phyloP scores from a whole-genome alignment of 2,888 invertebrate genomes.

The Euclidia mi region DNA sequence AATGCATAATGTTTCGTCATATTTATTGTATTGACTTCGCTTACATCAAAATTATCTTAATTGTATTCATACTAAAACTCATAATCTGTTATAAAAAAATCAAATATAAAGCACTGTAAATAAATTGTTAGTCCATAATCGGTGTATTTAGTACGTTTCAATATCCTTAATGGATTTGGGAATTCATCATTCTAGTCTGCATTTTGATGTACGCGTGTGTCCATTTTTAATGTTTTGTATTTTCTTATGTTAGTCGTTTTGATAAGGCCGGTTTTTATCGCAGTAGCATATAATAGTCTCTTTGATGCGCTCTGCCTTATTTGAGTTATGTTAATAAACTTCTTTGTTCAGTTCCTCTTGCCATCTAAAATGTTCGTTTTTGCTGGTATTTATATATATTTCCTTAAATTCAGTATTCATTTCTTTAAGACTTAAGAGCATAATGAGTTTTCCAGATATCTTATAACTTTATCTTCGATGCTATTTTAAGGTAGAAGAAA shows the following conservation, averaged over 20 bases:
- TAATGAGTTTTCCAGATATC: not conserved
- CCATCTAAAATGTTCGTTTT: slow-evolving; percentile 19
- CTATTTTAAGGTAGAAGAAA: slow-evolving; percentile 33
- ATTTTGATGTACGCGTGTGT: slow-evolving; percentile 7
- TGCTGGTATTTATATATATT: slow-evolving; percentile 10
- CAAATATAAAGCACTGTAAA: slow-evolving; percentile 2
- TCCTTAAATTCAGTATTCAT: slow-evolving; percentile 2
- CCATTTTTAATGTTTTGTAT: slow-evolving; percentile 20
- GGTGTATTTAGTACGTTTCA: slow-evolving; percentile 6
- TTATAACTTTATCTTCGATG: not conserved
- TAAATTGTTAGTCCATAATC: slow-evolving; percentile 15
- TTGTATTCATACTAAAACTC: too few species aligned
- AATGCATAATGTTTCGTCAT: too few species aligned
- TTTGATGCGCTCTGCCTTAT: slow-evolving; percentile 54
- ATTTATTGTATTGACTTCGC: too few species aligned
- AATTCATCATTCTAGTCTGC: slow-evolving; percentile 1
- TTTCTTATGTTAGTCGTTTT: slow-evolving; percentile 40
- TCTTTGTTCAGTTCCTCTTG: slow-evolving; percentile 55
- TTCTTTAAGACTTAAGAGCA: not conserved
- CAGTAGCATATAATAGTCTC: slow-evolving; percentile 49
- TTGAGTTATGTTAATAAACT: slow-evolving; percentile 40
- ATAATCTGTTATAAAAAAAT: slow-evolving; percentile 15
- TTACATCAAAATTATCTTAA: too few species aligned
- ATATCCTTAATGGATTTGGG: slow-evolving; percentile 2
- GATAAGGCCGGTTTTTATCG: slow-evolving; percentile 58